These are phyloP conservation scores for Anarsia innoxiella DNA, from an alignment of 2,888 invertebrate species.

Conservation along the genomic window DNA sequence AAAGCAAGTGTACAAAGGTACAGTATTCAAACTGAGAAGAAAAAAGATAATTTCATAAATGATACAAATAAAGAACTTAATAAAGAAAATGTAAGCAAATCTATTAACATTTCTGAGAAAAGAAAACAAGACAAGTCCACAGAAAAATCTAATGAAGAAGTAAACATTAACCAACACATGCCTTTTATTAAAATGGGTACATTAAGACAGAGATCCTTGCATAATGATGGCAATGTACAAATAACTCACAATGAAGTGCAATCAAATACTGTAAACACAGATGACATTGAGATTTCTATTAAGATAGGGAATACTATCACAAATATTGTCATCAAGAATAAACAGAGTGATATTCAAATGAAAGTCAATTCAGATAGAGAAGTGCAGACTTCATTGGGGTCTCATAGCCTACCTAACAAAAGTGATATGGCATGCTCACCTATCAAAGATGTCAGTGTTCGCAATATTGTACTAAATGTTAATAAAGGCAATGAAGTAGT, in stretches of 20 bases:
- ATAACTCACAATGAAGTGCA: conserved; percentile 23
- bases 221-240: conserved; percentile 15
- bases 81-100: too few species aligned
- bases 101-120: too few species aligned
- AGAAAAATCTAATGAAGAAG: conserved; percentile 11
- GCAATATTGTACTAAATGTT: conserved; percentile 27
- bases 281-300: conserved; percentile 59
- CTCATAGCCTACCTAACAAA: conserved; percentile 21
- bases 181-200: conserved; percentile 45
- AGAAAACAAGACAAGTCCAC: too few species aligned
- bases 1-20: too few species aligned
- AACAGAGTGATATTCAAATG: conserved; percentile 47
- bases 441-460: conserved; percentile 18
- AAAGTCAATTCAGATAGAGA: conserved; percentile 49
- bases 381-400: conserved; percentile 46
- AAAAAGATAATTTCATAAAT: too few species aligned
- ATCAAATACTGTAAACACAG: conserved; percentile 26
- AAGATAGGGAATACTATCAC: conserved; percentile 53
- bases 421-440: conserved; percentile 15
- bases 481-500: conserved; percentile 15
- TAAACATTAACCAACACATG: conserved; percentile 23
- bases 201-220: conserved; percentile 19
- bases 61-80: too few species aligned
- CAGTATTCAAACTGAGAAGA: too few species aligned
- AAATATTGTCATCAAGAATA: conserved; percentile 54